Conservation (phyloP, 2,113 vertebrate genomes). For the Apus apus region DNA sequence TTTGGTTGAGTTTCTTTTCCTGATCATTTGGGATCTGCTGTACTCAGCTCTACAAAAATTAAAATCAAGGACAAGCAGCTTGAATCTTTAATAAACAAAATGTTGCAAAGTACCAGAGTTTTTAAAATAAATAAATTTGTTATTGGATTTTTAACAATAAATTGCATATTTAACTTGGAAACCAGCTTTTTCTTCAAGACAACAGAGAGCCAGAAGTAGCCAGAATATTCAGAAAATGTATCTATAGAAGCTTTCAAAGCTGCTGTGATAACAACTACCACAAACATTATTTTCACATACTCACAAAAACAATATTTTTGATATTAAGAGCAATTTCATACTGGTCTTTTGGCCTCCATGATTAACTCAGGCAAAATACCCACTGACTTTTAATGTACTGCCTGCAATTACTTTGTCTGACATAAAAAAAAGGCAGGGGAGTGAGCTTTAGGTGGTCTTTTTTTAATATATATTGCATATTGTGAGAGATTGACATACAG, state of each 20-base stretch:
- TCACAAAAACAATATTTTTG: slow-evolving; percentile 10
- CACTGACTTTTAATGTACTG: background rate
- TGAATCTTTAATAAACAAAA: background rate
- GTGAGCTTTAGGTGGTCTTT: background rate
- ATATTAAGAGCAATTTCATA: background rate
- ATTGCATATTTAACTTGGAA: slow-evolving; percentile 31
- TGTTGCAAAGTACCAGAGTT: background rate
- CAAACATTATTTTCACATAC: slow-evolving; percentile 25
- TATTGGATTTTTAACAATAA: background rate
- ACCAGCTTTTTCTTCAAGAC: slow-evolving; percentile 60
- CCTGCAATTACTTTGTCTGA: background rate
- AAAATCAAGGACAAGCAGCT: slow-evolving; percentile 20
- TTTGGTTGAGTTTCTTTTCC: background rate
- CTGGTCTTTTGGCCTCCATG: background rate
- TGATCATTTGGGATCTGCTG: background rate
- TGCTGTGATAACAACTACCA: background rate
- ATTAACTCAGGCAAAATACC: slow-evolving; percentile 8
- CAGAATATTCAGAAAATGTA: slow-evolving; percentile 59
- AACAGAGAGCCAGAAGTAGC: slow-evolving; percentile 57
- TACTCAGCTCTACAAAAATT: slow-evolving; percentile 1
- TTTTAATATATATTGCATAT: background rate
- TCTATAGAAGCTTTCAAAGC: slow-evolving; percentile 10
- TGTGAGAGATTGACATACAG: background rate
- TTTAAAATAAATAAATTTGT: background rate
- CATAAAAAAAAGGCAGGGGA: fast-evolving